Base-by-base conservation (phyloP, 2,797 vertebrate species). In the Monodelphis domestica region DNA sequence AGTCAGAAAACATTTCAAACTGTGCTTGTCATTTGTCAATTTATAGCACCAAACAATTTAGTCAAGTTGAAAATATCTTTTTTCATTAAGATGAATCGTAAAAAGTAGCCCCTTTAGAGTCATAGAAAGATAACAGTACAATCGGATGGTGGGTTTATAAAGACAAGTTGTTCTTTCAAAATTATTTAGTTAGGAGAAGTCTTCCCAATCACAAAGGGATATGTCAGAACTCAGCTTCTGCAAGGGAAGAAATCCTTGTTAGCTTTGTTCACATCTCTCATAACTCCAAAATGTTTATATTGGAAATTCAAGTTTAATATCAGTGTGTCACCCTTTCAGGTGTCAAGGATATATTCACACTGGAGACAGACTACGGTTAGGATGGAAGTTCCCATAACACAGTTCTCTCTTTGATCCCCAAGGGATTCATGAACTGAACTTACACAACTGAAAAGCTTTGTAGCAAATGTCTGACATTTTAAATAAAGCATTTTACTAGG, bases 271-370 rank as follows among this genome's bases (percentile, higher is more conserved):
- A 4, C 59, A 26, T 90, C 29, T 93, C 33, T 92, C 94, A 93
- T 87, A 52, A 95, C n/a, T 56, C 4, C 45, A 84, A 14, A 38
- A 38, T 28, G 51, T 91, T 96, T 70, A 54, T 70, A 53, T 96
- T 94, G 96, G 91, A 24, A 94, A 88, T 70, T n/a, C 21, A 94
- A 93, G 93, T 52, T 90, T 87, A 88, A 96, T 90, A 54, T 89
- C 14, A 84, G 6, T 9, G 9, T 10, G 45, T 78, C 21, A 45
- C 2, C 7, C 9, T 45, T 26, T 84, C 70, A 84, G 17, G 63
- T 78, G 7, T n/a, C 63, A 24, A 78, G 6, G 63, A 45, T 45
- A 78, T 38, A 38, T 3, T 17, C 14, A n/a, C 33, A 38, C 63
- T 70, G 63, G 17, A 38, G 63, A 70, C 28, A 26, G 15, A 70